Evolutionary conservation across 2,888 invertebrate genomes (phyloP).

Genomic region (Apamea epomidion): DNA sequence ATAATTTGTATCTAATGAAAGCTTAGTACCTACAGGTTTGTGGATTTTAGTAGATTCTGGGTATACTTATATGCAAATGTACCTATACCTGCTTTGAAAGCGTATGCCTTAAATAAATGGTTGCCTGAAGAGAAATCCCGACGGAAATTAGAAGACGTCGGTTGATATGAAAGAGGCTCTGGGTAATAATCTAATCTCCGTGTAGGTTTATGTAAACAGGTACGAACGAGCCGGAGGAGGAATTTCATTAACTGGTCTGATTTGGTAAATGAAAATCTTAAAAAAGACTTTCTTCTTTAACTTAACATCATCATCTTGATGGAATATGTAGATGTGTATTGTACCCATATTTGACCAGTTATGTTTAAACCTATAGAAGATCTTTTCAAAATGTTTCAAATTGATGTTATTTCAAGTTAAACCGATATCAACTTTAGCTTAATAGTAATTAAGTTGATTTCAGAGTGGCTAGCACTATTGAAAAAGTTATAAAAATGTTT

Average conservation of each 20-base stretch:
- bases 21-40: too few species aligned
- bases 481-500: too few species aligned
- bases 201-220: background rate
- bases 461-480: too few species aligned
- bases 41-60: too few species aligned
- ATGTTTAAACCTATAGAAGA: too few species aligned
- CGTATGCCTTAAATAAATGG: conserved; percentile 5
- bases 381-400: too few species aligned
- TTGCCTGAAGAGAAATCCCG: conserved; percentile 1
- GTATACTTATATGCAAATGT: background rate
- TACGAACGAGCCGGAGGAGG: background rate
- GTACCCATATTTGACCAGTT: too few species aligned
- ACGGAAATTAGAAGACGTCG: conserved; percentile 35
- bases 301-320: background rate
- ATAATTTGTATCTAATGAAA: too few species aligned
- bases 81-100: background rate
- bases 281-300: background rate
- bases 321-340: background rate
- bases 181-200: conserved; percentile 1
- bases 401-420: too few species aligned
- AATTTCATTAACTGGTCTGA: conserved; percentile 4
- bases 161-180: conserved; percentile 9
- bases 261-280: background rate
- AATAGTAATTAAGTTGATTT: too few species aligned
- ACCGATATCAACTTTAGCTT: too few species aligned